phyloP scores from a whole-genome alignment of 2,888 invertebrate genomes.

The Platyscelio sp. region DNA sequence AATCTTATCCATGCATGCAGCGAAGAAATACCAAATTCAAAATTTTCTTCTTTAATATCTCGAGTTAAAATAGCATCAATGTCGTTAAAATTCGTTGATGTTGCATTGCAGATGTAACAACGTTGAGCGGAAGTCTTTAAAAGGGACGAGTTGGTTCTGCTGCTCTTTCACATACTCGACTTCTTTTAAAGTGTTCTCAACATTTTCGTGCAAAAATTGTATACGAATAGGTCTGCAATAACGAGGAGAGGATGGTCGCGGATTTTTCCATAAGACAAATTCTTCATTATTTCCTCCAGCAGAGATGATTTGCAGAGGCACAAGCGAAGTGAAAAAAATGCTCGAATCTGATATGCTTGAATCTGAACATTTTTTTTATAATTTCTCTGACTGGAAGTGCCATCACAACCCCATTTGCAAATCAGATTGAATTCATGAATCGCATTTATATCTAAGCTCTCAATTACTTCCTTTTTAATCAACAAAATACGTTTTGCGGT shows the following conservation, averaged over 20 bases:
- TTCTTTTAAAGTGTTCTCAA: conserved; percentile 9
- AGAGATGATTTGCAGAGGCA: conserved; percentile 9
- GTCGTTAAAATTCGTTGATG: conserved; percentile 28
- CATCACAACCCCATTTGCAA: conserved; percentile 36
- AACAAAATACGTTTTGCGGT: conserved; percentile 24
- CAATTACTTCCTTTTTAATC: conserved; percentile 25
- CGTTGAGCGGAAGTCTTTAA: conserved; percentile 19
- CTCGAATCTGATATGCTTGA: conserved; percentile 37
- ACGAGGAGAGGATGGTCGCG: conserved; percentile 26
- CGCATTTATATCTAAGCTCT: background rate
- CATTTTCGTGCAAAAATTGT: conserved; percentile 34
- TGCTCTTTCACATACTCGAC: conserved; percentile 4
- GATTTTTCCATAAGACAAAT: conserved; percentile 22
- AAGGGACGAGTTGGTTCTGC: conserved; percentile 9
- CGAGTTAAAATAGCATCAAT: conserved; percentile 13
- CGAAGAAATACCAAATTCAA: conserved; percentile 17
- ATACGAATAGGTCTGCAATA: conserved; percentile 27
- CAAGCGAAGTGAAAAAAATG: conserved; percentile 42
- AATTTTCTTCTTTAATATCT: conserved; percentile 22
- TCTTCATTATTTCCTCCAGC: conserved; percentile 16
- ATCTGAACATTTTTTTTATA: conserved; percentile 43
- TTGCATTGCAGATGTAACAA: conserved; percentile 23
- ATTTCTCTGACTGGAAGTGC: conserved; percentile 32
- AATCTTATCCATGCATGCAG: conserved; percentile 25
- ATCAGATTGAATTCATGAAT: conserved; percentile 18